Evolutionary conservation across 2,797 vertebrate species (phyloP), one percentile per base, ranked within the genome.

Genomic region (Rhabdophis nuchalis): DNA sequence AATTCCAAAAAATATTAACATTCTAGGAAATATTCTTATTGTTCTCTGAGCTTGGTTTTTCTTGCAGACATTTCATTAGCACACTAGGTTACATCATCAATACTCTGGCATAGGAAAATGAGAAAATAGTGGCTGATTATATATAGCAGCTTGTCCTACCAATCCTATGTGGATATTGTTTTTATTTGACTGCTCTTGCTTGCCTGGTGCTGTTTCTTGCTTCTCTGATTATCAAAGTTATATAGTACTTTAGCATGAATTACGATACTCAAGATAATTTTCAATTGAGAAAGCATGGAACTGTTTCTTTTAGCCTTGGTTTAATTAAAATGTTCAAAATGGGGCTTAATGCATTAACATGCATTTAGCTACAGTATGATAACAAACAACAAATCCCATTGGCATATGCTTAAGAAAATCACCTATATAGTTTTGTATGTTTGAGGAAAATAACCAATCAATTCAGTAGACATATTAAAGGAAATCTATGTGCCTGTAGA

Each of bases 371-470:
- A 96, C 92, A 94, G 94, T 89, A 54, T 95, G 93, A 96, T 93
- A 96, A 95, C 87, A 93, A 92, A 92, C 95, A 92, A 96, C 96
- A 97, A 97, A 97, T 97, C 97, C 97, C 93, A 96, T 77, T 46
- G 94, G 95, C 95, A 94, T 96, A 97, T 96, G 95, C 96, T 97
- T 97, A 97, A 97, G 97, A 97, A 97, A 97, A 96, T 96, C 95
- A 0, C 97, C 95, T 97, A 96, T 97, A 97, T 97, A 98, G 95
- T 97, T 97, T 97, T 95, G 93, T 96, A 97, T 97, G 97, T 97
- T 98, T 98, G 98, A 96, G 97, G 97, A 98, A 98, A 98, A 98
- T 98, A 98, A 97, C 97, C 97, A 97, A 98, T 98, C 98, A 98
- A 98, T 98, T 98, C 97, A 97, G 96, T 97, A 98, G 97, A 97